Percentiles rank a stretch among this genome's conserved stretches.
phyloP scores from a whole-genome alignment of 2,888 invertebrate genomes.

The Lypha dubia region DNA sequence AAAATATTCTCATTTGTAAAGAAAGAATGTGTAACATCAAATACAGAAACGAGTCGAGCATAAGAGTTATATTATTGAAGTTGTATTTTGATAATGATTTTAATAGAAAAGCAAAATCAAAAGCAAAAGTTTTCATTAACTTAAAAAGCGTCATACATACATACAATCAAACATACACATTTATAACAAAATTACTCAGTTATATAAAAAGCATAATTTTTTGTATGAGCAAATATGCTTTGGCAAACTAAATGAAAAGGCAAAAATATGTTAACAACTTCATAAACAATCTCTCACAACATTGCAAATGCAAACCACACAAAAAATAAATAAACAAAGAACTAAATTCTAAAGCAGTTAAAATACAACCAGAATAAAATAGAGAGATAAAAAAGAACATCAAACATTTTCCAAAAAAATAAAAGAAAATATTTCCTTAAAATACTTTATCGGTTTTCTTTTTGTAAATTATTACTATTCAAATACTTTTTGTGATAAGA shows the following conservation, averaged over 20 bases:
- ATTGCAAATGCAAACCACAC: background rate
- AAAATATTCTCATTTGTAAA: no score
- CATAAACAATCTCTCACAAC: background rate
- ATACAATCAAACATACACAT: conserved; percentile 8
- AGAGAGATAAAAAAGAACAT: background rate
- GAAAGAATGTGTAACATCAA: conserved; percentile 19
- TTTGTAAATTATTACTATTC: background rate
- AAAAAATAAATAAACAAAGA: no score
- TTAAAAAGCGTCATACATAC: no score
- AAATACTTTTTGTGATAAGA: background rate
- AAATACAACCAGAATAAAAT: background rate
- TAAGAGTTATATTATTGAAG: conserved; percentile 7
- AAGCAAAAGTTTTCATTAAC: conserved; percentile 22
- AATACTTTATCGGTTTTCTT: no score
- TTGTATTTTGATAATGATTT: background rate
- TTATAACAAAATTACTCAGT: conserved; percentile 2
- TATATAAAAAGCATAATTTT: conserved; percentile 4
- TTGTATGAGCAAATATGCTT: conserved; percentile 5
- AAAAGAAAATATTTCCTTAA: background rate
- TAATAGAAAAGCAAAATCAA: no score
- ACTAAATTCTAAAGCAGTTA: background rate
- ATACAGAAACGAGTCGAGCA: background rate
- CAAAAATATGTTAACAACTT: conserved; percentile 26
- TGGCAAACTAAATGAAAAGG: conserved; percentile 14
- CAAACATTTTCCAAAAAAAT: background rate